These are phyloP conservation scores for Poeciliopsis turrubarensis DNA, from an alignment of 2,113 vertebrate species.

Conservation along the genomic window DNA sequence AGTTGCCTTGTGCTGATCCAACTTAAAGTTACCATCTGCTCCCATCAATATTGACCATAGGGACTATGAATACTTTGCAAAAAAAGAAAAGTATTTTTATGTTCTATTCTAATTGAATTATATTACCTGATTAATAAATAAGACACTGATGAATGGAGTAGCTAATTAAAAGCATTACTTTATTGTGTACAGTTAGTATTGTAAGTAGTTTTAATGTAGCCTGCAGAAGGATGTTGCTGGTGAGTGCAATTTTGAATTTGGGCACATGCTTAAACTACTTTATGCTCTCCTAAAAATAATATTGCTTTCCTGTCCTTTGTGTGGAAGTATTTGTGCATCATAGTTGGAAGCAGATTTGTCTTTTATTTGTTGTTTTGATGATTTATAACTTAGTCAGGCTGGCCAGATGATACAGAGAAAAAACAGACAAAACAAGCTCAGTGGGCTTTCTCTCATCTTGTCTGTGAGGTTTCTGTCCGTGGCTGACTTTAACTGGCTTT, in stretches of 20 bases:
- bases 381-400: slow-evolving; percentile 68
- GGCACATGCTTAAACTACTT: too few species aligned
- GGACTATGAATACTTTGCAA: slow-evolving; percentile 1
- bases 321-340: slow-evolving; percentile 51
- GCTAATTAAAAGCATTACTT: slow-evolving; percentile 59
- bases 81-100: slow-evolving; percentile 6
- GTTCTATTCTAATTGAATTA: slow-evolving; percentile 52
- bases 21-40: slow-evolving; percentile 84
- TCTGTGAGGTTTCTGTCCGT: slow-evolving; percentile 34
- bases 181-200: slow-evolving; percentile 43
- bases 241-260: slow-evolving; percentile 39
- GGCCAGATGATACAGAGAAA: slow-evolving; percentile 32
- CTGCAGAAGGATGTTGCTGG: slow-evolving; percentile 53
- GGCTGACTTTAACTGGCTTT: slow-evolving; percentile 42
- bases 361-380: slow-evolving; percentile 53
- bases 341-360: slow-evolving; percentile 47
- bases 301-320: slow-evolving; percentile 40
- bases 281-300: slow-evolving; percentile 23
- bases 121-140: slow-evolving; percentile 51
- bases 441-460: slow-evolving; percentile 18
- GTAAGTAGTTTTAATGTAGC: slow-evolving; percentile 43
- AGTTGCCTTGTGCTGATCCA: slow-evolving; percentile 54
- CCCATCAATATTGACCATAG: slow-evolving; percentile 50
- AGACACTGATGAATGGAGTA: slow-evolving; percentile 43
- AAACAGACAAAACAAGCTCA: slow-evolving; percentile 3